Evolutionary conservation across 2,797 vertebrate genomes (phyloP).

Genomic region (Oreonectes daqikongensis): DNA sequence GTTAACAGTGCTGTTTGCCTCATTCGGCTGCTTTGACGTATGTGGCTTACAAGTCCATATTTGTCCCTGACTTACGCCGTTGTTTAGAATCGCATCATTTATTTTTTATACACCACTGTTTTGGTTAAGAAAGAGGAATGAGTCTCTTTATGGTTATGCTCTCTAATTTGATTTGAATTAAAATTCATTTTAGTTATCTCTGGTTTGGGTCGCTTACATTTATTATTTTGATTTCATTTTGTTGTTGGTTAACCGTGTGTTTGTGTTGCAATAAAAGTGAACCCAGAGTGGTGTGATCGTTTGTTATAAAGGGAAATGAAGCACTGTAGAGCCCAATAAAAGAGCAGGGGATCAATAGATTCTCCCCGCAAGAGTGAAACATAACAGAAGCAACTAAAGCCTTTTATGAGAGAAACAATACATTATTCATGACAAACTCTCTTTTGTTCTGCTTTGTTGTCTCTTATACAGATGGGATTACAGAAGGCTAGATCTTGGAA

Average conservation of each 20-base stretch:
- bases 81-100: slow-evolving; percentile 61
- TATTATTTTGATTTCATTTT: not conserved
- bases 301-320: slow-evolving; percentile 65
- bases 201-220: slow-evolving; percentile 50
- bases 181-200: slow-evolving; percentile 37
- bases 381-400: slow-evolving; percentile 83
- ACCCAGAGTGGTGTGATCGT: slow-evolving; percentile 70
- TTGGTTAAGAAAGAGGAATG: slow-evolving; percentile 4
- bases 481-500: slow-evolving; percentile 84
- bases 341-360: slow-evolving; percentile 80
- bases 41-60: slow-evolving; percentile 72
- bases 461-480: slow-evolving; percentile 85
- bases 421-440: slow-evolving; percentile 79
- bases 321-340: slow-evolving; percentile 57
- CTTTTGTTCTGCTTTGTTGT: slow-evolving; percentile 82
- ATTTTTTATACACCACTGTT: slow-evolving; percentile 21
- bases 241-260: slow-evolving; percentile 62
- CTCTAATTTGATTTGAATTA: slow-evolving; percentile 20
- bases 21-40: slow-evolving; percentile 74
- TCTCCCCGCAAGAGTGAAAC: slow-evolving; percentile 79
- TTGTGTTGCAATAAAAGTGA: slow-evolving; percentile 66
- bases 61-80: slow-evolving; percentile 68
- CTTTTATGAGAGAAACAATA: slow-evolving; percentile 82
- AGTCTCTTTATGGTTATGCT: slow-evolving; percentile 10
- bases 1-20: slow-evolving; percentile 80